Evolutionary conservation across 2,797 vertebrate genomes (phyloP), one percentile per base, ranked within the genome.

Genomic region (Hypotaenidia okinawae): DNA sequence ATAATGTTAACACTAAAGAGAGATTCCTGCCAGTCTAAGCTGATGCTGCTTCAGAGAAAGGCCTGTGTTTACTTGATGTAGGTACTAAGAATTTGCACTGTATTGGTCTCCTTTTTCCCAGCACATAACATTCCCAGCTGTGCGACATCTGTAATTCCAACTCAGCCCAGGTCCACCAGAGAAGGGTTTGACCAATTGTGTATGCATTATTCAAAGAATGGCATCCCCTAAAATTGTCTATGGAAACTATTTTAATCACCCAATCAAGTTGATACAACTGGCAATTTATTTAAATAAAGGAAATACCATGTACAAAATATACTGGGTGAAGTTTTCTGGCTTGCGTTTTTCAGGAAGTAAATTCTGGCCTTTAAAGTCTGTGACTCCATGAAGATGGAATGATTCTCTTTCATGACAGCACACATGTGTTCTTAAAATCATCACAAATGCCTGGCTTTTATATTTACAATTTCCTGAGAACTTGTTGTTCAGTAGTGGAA

Each of bases 381-480:
- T 92, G 74, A 90, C 35, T 95, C 23, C 64, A 77, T 59, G 70
- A 87, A 89, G 78, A 90, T 66, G 68, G 84, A 94, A 94, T 67
- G 49, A 91, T 90, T 59, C 28, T 70, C 35, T 67, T 90, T 93
- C 32, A 63, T 89, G 84, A 93, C 39, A 95, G 30, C 32, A 59
- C 67, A 89, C 33, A 79, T 51, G 24, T 73, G 83, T 88, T 89
- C 88, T 80, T 92, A 92, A 92, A 96, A 84, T 79, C 86, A 83
- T 89, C 61, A 80, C 43, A 93, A 94, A 83, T 63, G 30, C 58
- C 55, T 92, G 58, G 13, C 30, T 91, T 87, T 84, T 84, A 45
- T 91, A 90, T 81, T 89, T 90, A 89, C 30, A 63, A 13, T 92
- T 95, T 94, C 81, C 89, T 88, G 73, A 93, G 69, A 92, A 87